Percentiles rank a stretch among this genome's conserved stretches.
Evolutionary conservation across 2,113 vertebrate genomes (phyloP).

Genomic region (Castor canadensis): DNA sequence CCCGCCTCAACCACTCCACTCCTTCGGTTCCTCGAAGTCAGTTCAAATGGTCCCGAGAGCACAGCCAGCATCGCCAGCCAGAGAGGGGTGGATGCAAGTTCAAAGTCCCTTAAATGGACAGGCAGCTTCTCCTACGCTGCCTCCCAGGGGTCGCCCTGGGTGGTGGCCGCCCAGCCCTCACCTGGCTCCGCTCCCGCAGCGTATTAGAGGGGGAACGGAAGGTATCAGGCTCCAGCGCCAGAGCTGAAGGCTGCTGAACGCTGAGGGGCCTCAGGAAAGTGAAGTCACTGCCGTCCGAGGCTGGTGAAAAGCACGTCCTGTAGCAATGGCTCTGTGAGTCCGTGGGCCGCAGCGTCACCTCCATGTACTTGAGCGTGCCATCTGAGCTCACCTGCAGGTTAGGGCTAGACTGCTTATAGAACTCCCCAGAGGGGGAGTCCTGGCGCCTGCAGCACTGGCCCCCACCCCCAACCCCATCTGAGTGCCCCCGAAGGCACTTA

Average conservation of each 20-base stretch:
- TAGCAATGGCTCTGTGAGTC: constrained; percentile 90
- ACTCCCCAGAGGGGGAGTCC: constrained; percentile 80
- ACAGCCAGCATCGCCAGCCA: not conserved
- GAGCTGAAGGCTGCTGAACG: constrained; percentile 78
- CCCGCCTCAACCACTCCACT: not conserved
- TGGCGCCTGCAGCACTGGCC: constrained; percentile 86
- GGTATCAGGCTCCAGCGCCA: constrained; percentile 77
- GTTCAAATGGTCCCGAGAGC: not conserved
- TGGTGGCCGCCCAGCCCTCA: constrained; percentile 72
- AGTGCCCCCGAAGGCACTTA: constrained; percentile 82
- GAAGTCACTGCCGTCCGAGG: constrained; percentile 90
- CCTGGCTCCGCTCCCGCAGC: constrained; percentile 84
- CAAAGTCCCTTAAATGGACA: not conserved
- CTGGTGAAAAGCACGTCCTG: constrained; percentile 89
- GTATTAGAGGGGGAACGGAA: constrained; percentile 76
- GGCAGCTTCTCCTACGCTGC: not conserved
- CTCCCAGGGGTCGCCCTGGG: not conserved
- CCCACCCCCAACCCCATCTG: constrained; percentile 61
- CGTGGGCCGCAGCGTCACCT: constrained; percentile 91
- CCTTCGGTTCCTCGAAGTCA: not conserved
- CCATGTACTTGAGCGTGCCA: constrained; percentile 94
- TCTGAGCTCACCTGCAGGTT: constrained; percentile 92
- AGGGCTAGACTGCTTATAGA: constrained; percentile 89
- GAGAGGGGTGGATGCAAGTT: not conserved
- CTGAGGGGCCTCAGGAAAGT: constrained; percentile 88